These are phyloP conservation scores for Drosophila seclusa DNA, from an alignment of 2,888 invertebrate genomes.

Conservation along the genomic window DNA sequence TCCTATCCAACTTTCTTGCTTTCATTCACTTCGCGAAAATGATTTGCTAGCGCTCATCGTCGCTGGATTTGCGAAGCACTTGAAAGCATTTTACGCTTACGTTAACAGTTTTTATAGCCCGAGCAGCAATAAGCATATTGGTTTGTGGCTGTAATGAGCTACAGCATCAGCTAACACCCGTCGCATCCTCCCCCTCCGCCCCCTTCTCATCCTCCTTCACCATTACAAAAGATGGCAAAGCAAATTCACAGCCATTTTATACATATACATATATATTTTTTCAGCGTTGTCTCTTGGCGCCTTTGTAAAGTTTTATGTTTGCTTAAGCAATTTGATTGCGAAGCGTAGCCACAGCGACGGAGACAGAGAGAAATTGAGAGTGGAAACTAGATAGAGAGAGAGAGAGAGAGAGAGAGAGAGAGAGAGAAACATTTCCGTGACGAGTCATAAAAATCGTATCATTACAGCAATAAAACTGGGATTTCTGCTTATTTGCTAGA, in stretches of 20 bases:
- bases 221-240: slow-evolving; percentile 53
- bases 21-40: slow-evolving; percentile 21
- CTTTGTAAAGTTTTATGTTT: slow-evolving; percentile 78
- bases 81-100: slow-evolving; percentile 79
- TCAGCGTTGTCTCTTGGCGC: slow-evolving; percentile 46
- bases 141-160: slow-evolving; percentile 78
- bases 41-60: slow-evolving; percentile 38
- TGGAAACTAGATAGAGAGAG: background rate
- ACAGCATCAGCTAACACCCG: slow-evolving; percentile 21
- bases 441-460: slow-evolving; percentile 78
- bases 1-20: background rate
- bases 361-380: slow-evolving; percentile 14
- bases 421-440: slow-evolving; percentile 63
- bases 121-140: slow-evolving; percentile 75
- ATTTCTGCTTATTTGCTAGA: slow-evolving; percentile 73
- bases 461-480: slow-evolving; percentile 76
- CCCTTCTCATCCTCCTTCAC: no score
- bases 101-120: slow-evolving; percentile 79
- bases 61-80: slow-evolving; percentile 72
- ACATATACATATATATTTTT: slow-evolving; percentile 18
- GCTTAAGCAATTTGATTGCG: slow-evolving; percentile 78
- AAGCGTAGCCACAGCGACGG: slow-evolving; percentile 23
- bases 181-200: background rate
- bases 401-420: slow-evolving; percentile 3
- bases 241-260: slow-evolving; percentile 60